These are phyloP conservation scores for Auanema sp. DNA, from an alignment of 2,888 invertebrate genomes.

Conservation along the genomic window DNA sequence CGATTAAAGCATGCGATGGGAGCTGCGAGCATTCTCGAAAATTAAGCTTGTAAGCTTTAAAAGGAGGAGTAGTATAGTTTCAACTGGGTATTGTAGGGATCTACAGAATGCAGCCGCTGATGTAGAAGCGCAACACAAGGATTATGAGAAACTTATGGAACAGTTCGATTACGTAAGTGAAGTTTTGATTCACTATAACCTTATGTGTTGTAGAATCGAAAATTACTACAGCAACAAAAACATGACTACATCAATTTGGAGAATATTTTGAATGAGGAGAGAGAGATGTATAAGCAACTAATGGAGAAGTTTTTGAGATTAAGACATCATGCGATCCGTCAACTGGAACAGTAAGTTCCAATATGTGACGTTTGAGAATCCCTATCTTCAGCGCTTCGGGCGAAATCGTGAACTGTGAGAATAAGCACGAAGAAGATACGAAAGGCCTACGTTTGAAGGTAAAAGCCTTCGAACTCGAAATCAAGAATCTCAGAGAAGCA, in stretches of 20 bases:
- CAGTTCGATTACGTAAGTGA: conserved; percentile 7
- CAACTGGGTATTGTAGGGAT: neutral
- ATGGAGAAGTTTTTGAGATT: conserved; percentile 9
- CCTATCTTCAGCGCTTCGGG: conserved; percentile 14
- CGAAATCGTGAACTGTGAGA: conserved; percentile 7
- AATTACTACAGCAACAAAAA: conserved; percentile 4
- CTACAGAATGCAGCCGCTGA: neutral
- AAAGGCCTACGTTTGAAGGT: conserved; percentile 10
- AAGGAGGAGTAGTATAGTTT: too few relatives aligned
- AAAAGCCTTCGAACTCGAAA: conserved; percentile 15
- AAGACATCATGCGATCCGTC: conserved; percentile 8
- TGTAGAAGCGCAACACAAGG: neutral
- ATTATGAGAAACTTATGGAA: conserved; percentile 9
- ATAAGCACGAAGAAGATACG: conserved; percentile 14
- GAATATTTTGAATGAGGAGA: conserved; percentile 4
- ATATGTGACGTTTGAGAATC: too few relatives aligned
- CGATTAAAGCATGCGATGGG: too few relatives aligned
- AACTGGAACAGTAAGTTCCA: conserved; percentile 9
- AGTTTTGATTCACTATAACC: neutral
- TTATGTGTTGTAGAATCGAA: conserved; percentile 4
- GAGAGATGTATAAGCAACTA: conserved; percentile 7
- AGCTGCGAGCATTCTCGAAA: too few relatives aligned
- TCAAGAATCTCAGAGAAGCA: neutral
- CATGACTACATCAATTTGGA: conserved; percentile 12
- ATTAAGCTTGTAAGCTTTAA: too few relatives aligned